Base-by-base conservation (phyloP, 2,113 vertebrate genomes). In the Hippolais icterina region DNA sequence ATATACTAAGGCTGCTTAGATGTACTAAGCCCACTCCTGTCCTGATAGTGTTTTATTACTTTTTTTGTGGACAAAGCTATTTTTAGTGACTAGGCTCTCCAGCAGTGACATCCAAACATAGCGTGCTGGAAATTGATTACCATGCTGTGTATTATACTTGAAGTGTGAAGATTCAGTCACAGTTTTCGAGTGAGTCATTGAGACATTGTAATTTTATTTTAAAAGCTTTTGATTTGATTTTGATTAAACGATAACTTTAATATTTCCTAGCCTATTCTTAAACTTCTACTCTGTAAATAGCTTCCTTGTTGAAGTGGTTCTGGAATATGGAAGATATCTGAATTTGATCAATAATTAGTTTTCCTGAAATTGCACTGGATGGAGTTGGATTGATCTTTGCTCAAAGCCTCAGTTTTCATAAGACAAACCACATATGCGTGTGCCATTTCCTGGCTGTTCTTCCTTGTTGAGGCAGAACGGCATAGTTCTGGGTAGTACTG, bases 371-470 rank as follows among this genome's bases (percentile, higher is more conserved):
- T 71, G 15, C 6, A 5, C 10, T 77, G 47, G 8, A 6, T 70
- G 49, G 42, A 68, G 50, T 56, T 59, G 41, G 23, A 29, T 52
- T 44, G 27, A 50, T 69, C 60, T 50, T 54, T 37, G 42, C 60
- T 87, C 65, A 83, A 75, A 47, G 37, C 59, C 20, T 75, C 39
- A 59, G 42, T 13, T 88, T 60, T 71, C 18, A 3, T 44, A 41
- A 57, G 46, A 17, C 2, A 2, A 83, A 24, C 31, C 24, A 21
- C 17, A 4, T 27, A 10, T 35, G 9, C 1, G 0, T 49, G 5
- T 63, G 24, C 2, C 13, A 8, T 24, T 57, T 86, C 54, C 21
- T 49, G 47, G 5, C 46, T 69, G 59, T 28, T 68, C 11, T 15
- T n/a, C 69, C 33, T 42, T 53, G 2, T 28, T 72, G n/a, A 33